Evolutionary conservation across 1,140 invertebrate genomes (phyloP).

Genomic region (Archivesica marissinica): DNA sequence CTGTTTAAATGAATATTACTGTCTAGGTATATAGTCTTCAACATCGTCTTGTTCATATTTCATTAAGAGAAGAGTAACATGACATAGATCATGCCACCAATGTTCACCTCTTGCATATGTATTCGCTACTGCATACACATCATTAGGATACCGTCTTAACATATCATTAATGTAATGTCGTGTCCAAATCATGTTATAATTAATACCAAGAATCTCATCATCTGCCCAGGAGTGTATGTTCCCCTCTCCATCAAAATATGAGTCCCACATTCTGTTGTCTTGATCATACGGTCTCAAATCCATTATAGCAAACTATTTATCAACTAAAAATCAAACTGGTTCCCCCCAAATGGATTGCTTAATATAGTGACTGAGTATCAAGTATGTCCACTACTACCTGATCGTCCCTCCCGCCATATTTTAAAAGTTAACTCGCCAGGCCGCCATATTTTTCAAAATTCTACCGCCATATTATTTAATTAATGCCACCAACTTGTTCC

Average conservation of each 20-base stretch:
- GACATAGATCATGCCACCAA: background rate
- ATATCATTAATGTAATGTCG: background rate
- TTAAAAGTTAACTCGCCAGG: too few relatives aligned
- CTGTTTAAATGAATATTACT: background rate
- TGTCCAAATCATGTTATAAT: background rate
- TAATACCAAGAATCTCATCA: background rate
- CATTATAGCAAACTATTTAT: too few relatives aligned
- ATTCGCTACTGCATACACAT: background rate
- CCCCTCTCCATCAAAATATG: background rate
- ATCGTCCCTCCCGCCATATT: too few relatives aligned
- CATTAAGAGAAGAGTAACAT: background rate
- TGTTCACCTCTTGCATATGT: background rate
- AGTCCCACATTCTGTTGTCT: background rate
- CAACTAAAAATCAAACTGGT: too few relatives aligned
- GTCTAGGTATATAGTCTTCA: constrained; percentile 1
- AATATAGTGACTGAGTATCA: too few relatives aligned
- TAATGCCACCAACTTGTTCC: too few relatives aligned
- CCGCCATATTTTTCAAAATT: too few relatives aligned
- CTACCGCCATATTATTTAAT: too few relatives aligned
- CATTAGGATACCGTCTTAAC: background rate
- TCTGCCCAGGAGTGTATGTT: background rate
- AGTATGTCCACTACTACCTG: too few relatives aligned
- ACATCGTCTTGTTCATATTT: background rate
- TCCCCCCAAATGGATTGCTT: too few relatives aligned
- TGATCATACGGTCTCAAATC: background rate